These are phyloP conservation scores for Eupeodes corollae DNA, from an alignment of 1,140 invertebrate genomes.

Conservation along the genomic window DNA sequence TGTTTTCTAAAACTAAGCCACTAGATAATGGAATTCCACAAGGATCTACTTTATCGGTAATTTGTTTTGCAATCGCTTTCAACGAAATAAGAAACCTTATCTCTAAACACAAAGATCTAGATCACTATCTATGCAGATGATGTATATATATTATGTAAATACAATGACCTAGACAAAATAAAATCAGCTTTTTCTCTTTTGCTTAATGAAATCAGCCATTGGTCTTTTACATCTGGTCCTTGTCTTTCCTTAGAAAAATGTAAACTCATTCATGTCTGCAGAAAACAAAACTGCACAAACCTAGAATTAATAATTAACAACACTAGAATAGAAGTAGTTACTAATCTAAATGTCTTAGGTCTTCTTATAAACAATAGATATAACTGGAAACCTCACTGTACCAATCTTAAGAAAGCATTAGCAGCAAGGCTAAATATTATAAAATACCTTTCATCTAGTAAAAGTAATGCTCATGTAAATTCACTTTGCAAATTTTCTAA, in stretches of 20 bases:
- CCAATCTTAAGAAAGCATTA: neutral
- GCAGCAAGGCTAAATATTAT: slow-evolving; percentile 1
- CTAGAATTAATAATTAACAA: slow-evolving; percentile 3
- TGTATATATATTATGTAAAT: neutral
- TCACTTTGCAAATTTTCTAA: neutral
- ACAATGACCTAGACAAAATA: neutral
- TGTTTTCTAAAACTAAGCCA: neutral
- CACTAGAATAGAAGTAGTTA: neutral
- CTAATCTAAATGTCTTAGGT: slow-evolving; percentile 2
- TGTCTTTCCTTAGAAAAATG: slow-evolving; percentile 5
- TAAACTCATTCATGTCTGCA: slow-evolving; percentile 3
- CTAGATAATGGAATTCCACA: slow-evolving; percentile 1
- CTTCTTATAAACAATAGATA: slow-evolving; percentile 1
- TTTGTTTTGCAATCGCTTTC: neutral
- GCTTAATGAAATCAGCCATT: neutral
- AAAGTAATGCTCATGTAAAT: neutral
- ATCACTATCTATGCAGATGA: neutral
- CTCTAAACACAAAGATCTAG: neutral
- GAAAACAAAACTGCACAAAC: neutral
- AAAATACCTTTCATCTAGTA: slow-evolving; percentile 1
- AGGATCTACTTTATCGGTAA: neutral
- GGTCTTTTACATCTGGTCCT: neutral
- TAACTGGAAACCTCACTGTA: neutral
- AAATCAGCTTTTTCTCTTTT: neutral
- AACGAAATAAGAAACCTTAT: neutral